phyloP scores from a whole-genome alignment of 2,888 invertebrate genomes.

The Cartodere bifasciata region DNA sequence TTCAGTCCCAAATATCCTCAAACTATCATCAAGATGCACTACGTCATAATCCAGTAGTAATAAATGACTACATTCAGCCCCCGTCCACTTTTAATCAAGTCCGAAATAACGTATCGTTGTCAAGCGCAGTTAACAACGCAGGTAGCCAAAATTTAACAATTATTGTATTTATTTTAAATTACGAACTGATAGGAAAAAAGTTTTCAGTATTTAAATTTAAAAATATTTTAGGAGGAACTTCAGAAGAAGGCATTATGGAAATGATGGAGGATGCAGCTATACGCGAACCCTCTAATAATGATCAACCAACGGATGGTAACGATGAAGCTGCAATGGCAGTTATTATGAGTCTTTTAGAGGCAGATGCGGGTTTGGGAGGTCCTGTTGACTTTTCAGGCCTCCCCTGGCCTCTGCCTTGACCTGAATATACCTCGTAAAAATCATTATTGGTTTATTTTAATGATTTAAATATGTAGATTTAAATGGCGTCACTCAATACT shows the following conservation, averaged over 20 bases:
- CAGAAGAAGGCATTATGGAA: slow-evolving; percentile 43
- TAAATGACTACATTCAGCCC: slow-evolving; percentile 21
- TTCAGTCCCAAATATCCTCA: slow-evolving; percentile 34
- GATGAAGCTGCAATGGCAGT: slow-evolving; percentile 88
- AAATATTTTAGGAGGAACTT: slow-evolving; percentile 21
- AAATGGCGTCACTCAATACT: too few species aligned
- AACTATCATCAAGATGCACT: slow-evolving; percentile 27
- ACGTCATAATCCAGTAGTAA: slow-evolving; percentile 18
- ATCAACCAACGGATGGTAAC: slow-evolving; percentile 52
- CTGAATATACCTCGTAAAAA: too few species aligned
- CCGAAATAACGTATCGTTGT: slow-evolving; percentile 37
- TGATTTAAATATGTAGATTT: too few species aligned
- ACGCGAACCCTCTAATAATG: slow-evolving; percentile 35
- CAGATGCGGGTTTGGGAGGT: slow-evolving; percentile 78
- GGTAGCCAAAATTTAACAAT: too few species aligned
- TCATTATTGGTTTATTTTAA: too few species aligned
- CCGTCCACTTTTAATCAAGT: slow-evolving; percentile 27
- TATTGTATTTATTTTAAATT: slow-evolving; percentile 1
- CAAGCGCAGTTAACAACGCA: slow-evolving; percentile 38
- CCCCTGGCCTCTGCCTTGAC: slow-evolving; percentile 71
- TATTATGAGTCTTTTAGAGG: slow-evolving; percentile 81
- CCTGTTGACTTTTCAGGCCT: slow-evolving; percentile 77
- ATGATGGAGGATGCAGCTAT: slow-evolving; percentile 41
- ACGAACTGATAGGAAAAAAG: too few species aligned
- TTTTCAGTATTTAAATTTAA: too few species aligned